These are phyloP conservation scores for Drosophila planitibia DNA, from an alignment of 2,888 invertebrate genomes.

Conservation along the genomic window DNA sequence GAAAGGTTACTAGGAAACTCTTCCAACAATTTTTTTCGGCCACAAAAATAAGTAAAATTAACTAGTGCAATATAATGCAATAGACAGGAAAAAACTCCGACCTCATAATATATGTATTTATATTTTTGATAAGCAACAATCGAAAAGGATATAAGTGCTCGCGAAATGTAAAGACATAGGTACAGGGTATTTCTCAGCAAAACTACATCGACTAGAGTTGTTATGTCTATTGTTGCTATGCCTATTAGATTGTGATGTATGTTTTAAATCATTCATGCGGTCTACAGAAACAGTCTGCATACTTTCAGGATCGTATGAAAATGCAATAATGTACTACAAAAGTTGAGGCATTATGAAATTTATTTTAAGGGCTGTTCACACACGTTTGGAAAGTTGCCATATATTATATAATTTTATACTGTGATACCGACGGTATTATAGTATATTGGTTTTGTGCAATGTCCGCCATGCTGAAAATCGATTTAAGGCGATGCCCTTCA, in stretches of 20 bases:
- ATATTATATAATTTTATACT: not conserved
- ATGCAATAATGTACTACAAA: not conserved
- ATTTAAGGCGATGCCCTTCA: not conserved
- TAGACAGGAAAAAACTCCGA: not conserved
- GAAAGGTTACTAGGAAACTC: too few species aligned
- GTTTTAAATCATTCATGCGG: not conserved
- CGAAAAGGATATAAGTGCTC: not conserved
- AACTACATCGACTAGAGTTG: not conserved
- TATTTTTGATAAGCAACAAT: not conserved
- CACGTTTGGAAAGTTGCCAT: not conserved
- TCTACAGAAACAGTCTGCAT: not conserved
- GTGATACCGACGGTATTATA: not conserved
- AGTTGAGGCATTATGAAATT: not conserved
- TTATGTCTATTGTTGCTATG: too few species aligned
- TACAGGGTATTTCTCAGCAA: not conserved
- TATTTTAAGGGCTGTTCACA: not conserved
- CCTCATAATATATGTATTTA: not conserved
- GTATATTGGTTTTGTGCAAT: not conserved
- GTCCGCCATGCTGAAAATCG: not conserved
- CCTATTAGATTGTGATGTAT: not conserved
- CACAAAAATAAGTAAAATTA: not conserved
- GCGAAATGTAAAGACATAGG: not conserved
- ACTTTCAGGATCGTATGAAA: conserved; percentile 6
- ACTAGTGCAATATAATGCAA: not conserved
- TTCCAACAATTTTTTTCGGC: too few species aligned